Base-by-base conservation (phyloP, 1,140 invertebrate species). In the Parapsyche elsis region DNA sequence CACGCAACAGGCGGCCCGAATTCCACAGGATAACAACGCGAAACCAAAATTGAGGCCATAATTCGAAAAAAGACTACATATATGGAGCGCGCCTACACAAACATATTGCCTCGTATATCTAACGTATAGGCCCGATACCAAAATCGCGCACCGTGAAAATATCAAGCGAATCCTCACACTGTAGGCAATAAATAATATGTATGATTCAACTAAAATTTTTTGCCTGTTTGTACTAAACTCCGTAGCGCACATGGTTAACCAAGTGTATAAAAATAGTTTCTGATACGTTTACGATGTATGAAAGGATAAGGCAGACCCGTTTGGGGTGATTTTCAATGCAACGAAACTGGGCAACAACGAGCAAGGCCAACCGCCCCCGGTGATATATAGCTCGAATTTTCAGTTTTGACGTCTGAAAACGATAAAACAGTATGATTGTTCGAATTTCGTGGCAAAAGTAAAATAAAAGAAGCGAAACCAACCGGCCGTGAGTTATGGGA, bases 11-110 rank as follows among this genome's bases (percentile, higher is more conserved):
- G 80, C 64, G 64, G 64, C 12, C 21, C 59, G 59, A 67, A 67
- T 67, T 30, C 21, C 24, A 74, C 59, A 75, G 26, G 44, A 74
- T 44, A 53, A 61, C 23, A 61, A 74, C 71, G 78, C 71, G 71
- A 64, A 74, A 75, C 71, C 78, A 24, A 80, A 80, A 80, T 73
- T 71, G 64, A 80, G 74, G 74, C 74, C 78, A 73, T 74, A 74
- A 74, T 80, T 80, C 74, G 49, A 53, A 16, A 53, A 53, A 53
- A 53, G 16, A 53, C 10, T 53, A 53, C 2, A 53, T 10, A 53
- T 12, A 53, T 10, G 49, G 16, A 14, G 16, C 49, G 49, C 49
- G 49, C 49, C 49, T 38, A 38, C 30, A 38, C 30, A 38, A 38
- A 38, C 30, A 38, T 38, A 38, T 38, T 38, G 30, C 30, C 30